Evolutionary conservation across 2,113 vertebrate genomes (phyloP).

Genomic region (Panurus biarmicus): DNA sequence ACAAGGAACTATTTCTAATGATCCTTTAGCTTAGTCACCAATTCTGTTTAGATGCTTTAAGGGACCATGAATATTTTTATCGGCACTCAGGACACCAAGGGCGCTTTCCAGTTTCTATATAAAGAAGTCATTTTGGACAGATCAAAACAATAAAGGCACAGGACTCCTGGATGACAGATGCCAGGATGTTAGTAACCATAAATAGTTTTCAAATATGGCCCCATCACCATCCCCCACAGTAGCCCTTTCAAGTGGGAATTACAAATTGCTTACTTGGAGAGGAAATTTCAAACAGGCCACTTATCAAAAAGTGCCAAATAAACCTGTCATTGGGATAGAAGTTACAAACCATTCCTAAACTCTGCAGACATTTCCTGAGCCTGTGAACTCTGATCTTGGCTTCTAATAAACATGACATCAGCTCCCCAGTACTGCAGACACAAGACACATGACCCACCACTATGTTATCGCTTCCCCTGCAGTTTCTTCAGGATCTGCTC

Average conservation of each 20-base stretch:
- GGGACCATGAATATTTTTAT: constrained; percentile 37
- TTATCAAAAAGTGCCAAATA: constrained; percentile 74
- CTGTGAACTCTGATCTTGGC: constrained; percentile 64
- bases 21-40: constrained; percentile 14
- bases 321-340: constrained; percentile 68
- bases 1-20: not conserved
- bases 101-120: constrained; percentile 53
- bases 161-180: constrained; percentile 66
- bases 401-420: constrained; percentile 66
- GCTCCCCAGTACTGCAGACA: constrained; percentile 47
- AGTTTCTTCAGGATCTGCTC: constrained; percentile 44
- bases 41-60: constrained; percentile 11
- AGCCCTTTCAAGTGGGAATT: constrained; percentile 70
- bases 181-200: constrained; percentile 68
- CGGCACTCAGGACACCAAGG: not conserved
- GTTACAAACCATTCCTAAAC: constrained; percentile 61
- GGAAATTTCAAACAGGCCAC: constrained; percentile 70
- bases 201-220: constrained; percentile 63
- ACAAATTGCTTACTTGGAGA: constrained; percentile 69
- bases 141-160: constrained; percentile 68
- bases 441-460: constrained; percentile 50
- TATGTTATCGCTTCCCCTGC: constrained; percentile 34
- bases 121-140: constrained; percentile 47
- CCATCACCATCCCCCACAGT: constrained; percentile 63
- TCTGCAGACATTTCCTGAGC: constrained; percentile 65